A percentile compares a stretch with the other conserved stretches of the same genome.
Evolutionary conservation across 2,113 vertebrate species (phyloP).

Genomic region (Puma concolor): DNA sequence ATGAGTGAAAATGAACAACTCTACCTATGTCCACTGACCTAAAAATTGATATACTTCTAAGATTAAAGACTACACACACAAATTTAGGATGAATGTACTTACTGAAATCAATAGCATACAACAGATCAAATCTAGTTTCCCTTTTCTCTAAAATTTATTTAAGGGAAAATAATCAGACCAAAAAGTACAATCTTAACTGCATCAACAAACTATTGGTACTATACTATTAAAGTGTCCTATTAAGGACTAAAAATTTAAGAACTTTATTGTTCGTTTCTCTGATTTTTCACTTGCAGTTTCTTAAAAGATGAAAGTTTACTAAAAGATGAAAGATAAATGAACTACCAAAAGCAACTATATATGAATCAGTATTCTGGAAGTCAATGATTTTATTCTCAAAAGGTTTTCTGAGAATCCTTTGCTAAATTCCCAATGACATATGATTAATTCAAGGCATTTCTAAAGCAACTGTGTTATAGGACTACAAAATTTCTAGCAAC

Average conservation of each 20-base stretch:
- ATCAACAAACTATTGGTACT: background rate
- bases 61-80: constrained; percentile 19
- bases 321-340: constrained; percentile 31
- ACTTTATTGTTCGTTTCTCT: background rate
- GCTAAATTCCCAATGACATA: constrained; percentile 7
- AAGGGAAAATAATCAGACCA: background rate
- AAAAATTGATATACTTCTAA: constrained; percentile 14
- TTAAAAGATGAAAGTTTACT: background rate
- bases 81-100: constrained; percentile 16
- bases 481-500: constrained; percentile 11
- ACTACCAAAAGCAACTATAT: constrained; percentile 10
- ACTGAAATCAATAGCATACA: constrained; percentile 31
- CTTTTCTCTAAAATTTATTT: constrained; percentile 20
- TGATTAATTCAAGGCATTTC: constrained; percentile 32
- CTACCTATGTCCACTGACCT: background rate
- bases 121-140: constrained; percentile 10
- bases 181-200: constrained; percentile 40
- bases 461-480: constrained; percentile 2
- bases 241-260: constrained; percentile 27
- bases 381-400: constrained; percentile 32
- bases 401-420: constrained; percentile 31
- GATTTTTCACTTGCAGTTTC: background rate
- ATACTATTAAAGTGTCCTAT: constrained; percentile 15
- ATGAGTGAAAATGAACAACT: background rate
- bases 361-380: constrained; percentile 4